Evolutionary conservation across 2,797 vertebrate genomes (phyloP).

Genomic region (Notolepis coatsorum): DNA sequence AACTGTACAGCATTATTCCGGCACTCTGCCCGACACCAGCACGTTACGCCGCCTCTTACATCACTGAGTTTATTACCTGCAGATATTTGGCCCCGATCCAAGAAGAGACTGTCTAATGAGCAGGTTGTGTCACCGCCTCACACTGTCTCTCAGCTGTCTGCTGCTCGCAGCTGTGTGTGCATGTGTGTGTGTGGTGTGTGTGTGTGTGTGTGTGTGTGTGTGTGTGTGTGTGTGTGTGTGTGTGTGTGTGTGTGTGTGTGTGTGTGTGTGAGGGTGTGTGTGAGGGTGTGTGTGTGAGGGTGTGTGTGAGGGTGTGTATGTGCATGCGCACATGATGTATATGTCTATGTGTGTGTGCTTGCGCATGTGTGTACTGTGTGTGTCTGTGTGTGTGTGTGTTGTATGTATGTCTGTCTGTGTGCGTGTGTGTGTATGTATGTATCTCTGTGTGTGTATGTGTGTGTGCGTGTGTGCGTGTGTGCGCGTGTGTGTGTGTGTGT

Average conservation of each 20-base stretch:
- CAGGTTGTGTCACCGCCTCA: conserved; percentile 72
- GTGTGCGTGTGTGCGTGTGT: neutral
- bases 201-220: conserved; percentile 24
- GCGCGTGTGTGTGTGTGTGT: neutral
- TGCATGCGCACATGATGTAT: neutral
- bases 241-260: conserved; percentile 26
- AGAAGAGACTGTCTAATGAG: conserved; percentile 77
- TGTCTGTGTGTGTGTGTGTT: too few relatives aligned
- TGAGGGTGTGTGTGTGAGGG: too few relatives aligned
- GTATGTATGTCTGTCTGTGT: too few relatives aligned
- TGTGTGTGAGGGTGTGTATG: neutral
- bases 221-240: conserved; percentile 27
- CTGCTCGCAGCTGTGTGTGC: conserved; percentile 26
- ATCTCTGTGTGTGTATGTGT: too few relatives aligned
- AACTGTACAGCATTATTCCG: too few relatives aligned
- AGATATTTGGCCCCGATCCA: conserved; percentile 77
- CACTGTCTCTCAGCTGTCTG: conserved; percentile 68
- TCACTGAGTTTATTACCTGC: conserved; percentile 73
- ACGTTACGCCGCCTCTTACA: conserved; percentile 65
- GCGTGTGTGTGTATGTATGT: too few relatives aligned
- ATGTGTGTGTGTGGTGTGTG: too few relatives aligned
- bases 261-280: conserved; percentile 17
- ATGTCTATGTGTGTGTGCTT: too few relatives aligned
- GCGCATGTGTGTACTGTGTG: too few relatives aligned
- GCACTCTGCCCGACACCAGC: conserved; percentile 57